Base-by-base conservation (phyloP, 2,113 vertebrate genomes). In the Cavia aperea region DNA sequence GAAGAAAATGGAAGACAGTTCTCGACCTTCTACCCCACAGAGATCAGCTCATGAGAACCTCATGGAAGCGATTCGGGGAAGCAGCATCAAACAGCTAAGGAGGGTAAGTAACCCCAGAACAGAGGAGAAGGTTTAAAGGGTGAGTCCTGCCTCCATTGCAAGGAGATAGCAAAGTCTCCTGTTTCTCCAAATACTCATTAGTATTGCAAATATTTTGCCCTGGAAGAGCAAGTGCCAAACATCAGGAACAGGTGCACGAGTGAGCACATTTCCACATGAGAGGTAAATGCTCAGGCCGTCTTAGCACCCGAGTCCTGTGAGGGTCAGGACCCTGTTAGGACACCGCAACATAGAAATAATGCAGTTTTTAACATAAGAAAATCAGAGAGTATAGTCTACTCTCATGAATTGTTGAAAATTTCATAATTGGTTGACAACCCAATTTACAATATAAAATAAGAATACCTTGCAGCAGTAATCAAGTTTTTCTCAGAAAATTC, bases 51-150 rank as follows among this genome's bases (percentile, higher is more conserved):
- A 98, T 13, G 98, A 99, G 91, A 98, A 98, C 93, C 98, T 99
- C 68, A 99, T 99, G 99, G 98, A 99, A 87, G 98, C 98, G 31
- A 99, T 99, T 93, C 98, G 98, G 58, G 96, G 81, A 81, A 99
- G 98, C 97, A 99, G 97, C 96, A 81, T 98, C 29, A 98, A 97
- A 94, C 97, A 97, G 54, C 97, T 99, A 73, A 97, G 78, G 96
- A 97, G 96, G 98, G 99, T 99, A 93, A 98, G 98, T 97, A 23
- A 81, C 21, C 33, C 31, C 1, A 43, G 21, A 2, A 19, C 81
- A 10, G 33, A 18, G 72, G 78, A 23, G 0, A 54, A 46, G 56
- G 43, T 0, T 2, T 31, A 58, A 65, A 5, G 1, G 10, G 2
- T n/a, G 75, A 49, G 31, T 49, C 13, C 11, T 5, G 39, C 3